Conservation (phyloP, 2,113 vertebrate genomes). For the Sylvietta virens region DNA sequence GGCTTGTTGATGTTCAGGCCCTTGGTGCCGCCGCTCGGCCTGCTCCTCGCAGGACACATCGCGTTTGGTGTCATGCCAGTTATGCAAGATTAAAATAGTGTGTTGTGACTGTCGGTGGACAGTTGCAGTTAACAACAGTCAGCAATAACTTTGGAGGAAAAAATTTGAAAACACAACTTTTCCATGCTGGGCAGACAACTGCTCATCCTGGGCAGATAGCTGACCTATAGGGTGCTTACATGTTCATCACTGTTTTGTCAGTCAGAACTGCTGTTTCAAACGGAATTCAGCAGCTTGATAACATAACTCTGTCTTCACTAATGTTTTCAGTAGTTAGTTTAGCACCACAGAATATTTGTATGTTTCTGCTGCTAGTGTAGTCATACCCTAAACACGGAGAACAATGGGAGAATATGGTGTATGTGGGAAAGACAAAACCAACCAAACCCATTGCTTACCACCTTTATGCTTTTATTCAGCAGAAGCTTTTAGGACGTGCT, state of each 20-base stretch:
- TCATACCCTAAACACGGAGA: neutral
- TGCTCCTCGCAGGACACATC: neutral
- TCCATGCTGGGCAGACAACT: too few species aligned
- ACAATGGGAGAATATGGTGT: neutral
- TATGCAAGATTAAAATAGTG: neutral
- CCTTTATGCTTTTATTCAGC: neutral
- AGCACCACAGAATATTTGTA: neutral
- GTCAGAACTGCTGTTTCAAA: neutral
- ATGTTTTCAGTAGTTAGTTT: neutral
- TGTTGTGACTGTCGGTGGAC: accelerated
- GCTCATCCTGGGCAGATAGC: neutral
- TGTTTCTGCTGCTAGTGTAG: neutral
- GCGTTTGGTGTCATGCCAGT: accelerated
- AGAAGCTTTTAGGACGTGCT: neutral
- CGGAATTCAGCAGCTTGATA: neutral
- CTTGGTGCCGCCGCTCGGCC: neutral
- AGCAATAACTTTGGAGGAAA: neutral
- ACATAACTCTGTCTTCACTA: accelerated
- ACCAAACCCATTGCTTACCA: neutral
- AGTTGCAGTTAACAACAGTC: neutral
- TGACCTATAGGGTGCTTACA: neutral
- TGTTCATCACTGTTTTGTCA: neutral
- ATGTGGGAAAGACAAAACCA: neutral
- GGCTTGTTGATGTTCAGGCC: neutral
- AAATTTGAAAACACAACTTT: accelerated